phyloP scores from a whole-genome alignment of 2,888 invertebrate genomes.

The Pandemis corylana region DNA sequence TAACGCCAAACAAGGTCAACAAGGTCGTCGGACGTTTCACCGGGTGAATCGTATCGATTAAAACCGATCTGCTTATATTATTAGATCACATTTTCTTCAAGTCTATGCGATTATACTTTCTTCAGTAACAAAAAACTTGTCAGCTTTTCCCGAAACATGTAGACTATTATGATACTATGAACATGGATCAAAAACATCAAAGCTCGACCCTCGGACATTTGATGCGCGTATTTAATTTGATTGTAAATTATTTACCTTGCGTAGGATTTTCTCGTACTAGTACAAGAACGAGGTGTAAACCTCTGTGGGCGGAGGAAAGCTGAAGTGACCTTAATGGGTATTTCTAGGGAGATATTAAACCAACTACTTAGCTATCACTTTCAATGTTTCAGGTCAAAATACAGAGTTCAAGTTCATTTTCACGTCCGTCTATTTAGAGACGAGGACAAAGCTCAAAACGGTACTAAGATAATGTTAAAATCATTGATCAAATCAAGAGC shows the following conservation, averaged over 20 bases:
- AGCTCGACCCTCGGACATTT: not conserved
- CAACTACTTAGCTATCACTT: not conserved
- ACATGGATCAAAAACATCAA: not conserved
- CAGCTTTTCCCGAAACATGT: not conserved
- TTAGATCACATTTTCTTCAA: too few relatives aligned
- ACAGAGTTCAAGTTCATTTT: not conserved
- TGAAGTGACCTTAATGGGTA: not conserved
- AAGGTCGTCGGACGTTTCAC: not conserved
- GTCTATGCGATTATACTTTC: too few relatives aligned
- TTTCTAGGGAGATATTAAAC: not conserved
- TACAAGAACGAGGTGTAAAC: not conserved
- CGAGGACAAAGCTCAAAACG: not conserved
- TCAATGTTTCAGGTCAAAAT: not conserved
- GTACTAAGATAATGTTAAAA: not conserved
- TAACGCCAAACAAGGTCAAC: constrained; percentile 24
- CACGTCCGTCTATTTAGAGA: not conserved
- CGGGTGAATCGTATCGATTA: not conserved
- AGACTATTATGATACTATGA: not conserved
- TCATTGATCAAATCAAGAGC: not conserved
- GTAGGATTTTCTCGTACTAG: not conserved
- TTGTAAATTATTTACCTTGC: not conserved
- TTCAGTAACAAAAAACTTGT: too few relatives aligned
- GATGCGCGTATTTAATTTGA: not conserved
- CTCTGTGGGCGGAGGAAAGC: not conserved
- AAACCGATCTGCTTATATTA: not conserved